These are phyloP conservation scores for Carposina sasakii DNA, from an alignment of 1,140 invertebrate genomes.

Conservation along the genomic window DNA sequence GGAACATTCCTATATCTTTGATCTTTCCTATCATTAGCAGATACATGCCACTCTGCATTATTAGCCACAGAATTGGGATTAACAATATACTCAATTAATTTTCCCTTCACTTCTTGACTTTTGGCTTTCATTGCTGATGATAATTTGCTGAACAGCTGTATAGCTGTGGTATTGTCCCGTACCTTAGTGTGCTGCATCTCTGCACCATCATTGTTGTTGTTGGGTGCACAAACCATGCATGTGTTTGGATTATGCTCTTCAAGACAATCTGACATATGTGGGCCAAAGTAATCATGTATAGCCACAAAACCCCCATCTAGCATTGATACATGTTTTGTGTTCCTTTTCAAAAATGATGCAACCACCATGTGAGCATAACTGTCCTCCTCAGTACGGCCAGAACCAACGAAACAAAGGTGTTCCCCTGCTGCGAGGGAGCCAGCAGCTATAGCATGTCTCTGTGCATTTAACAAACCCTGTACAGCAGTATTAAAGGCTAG, in stretches of 20 bases:
- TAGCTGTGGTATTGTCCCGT: slow-evolving; percentile 65
- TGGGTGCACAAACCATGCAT: slow-evolving; percentile 86
- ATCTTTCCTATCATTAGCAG: slow-evolving; percentile 85
- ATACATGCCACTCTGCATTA: slow-evolving; percentile 83
- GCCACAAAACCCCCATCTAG: slow-evolving; percentile 94
- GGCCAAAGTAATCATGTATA: slow-evolving; percentile 88
- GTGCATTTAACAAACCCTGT: slow-evolving; percentile 91
- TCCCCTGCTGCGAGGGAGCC: slow-evolving; percentile 94
- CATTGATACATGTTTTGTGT: slow-evolving; percentile 93
- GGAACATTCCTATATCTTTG: slow-evolving; percentile 92
- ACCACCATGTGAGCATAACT: slow-evolving; percentile 99
- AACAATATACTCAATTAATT: slow-evolving; percentile 94
- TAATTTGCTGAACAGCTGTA: slow-evolving; percentile 84
- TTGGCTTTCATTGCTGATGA: slow-evolving; percentile 90
- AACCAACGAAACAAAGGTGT: slow-evolving; percentile 97
- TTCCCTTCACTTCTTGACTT: slow-evolving; percentile 93
- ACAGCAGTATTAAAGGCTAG: slow-evolving; percentile 95
- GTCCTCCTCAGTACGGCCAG: slow-evolving; percentile 95
- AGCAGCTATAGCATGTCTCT: slow-evolving; percentile 90
- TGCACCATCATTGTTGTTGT: slow-evolving; percentile 64
- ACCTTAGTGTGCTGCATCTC: slow-evolving; percentile 39
- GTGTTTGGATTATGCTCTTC: slow-evolving; percentile 85
- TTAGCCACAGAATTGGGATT: slow-evolving; percentile 81
- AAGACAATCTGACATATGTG: slow-evolving; percentile 84
- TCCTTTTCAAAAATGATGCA: slow-evolving; percentile 96